A percentile compares a stretch with the other conserved stretches of the same genome.
Evolutionary conservation across 1,140 invertebrate species (phyloP).

Genomic region (Euschistus heros): DNA sequence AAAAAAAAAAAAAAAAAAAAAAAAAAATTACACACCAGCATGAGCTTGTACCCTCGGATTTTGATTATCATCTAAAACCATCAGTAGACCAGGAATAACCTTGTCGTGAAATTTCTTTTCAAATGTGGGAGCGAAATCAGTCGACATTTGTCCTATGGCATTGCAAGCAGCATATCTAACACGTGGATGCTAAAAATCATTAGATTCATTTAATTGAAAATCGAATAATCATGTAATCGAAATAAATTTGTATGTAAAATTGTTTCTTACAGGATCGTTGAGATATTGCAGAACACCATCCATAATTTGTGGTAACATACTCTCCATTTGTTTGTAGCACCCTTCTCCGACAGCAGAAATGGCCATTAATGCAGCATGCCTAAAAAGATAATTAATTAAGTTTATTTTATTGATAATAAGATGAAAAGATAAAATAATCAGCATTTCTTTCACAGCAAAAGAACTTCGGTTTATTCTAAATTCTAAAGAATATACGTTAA

Average conservation of each 20-base stretch:
- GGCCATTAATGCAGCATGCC: slow-evolving; percentile 96
- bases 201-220: slow-evolving; percentile 16
- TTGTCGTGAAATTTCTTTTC: slow-evolving; percentile 96
- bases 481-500: too few relatives aligned
- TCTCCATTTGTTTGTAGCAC: slow-evolving; percentile 96
- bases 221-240: not conserved
- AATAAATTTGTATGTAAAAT: too few relatives aligned
- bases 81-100: slow-evolving; percentile 81
- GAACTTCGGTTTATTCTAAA: too few relatives aligned
- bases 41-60: slow-evolving; percentile 92
- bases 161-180: slow-evolving; percentile 97
- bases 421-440: too few relatives aligned
- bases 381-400: too few relatives aligned
- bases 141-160: slow-evolving; percentile 98
- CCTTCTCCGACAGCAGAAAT: slow-evolving; percentile 97
- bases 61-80: slow-evolving; percentile 77
- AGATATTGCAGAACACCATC: slow-evolving; percentile 80
- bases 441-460: too few relatives aligned
- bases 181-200: slow-evolving; percentile 61
- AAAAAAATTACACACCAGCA: slow-evolving; percentile 36
- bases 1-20: not conserved
- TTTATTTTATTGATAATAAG: too few relatives aligned
- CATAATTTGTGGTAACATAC: slow-evolving; percentile 81
- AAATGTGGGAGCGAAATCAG: slow-evolving; percentile 92
- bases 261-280: slow-evolving; percentile 59